phyloP scores from a whole-genome alignment of 1,140 invertebrate genomes.

The Drosophila sulfurigaster region DNA sequence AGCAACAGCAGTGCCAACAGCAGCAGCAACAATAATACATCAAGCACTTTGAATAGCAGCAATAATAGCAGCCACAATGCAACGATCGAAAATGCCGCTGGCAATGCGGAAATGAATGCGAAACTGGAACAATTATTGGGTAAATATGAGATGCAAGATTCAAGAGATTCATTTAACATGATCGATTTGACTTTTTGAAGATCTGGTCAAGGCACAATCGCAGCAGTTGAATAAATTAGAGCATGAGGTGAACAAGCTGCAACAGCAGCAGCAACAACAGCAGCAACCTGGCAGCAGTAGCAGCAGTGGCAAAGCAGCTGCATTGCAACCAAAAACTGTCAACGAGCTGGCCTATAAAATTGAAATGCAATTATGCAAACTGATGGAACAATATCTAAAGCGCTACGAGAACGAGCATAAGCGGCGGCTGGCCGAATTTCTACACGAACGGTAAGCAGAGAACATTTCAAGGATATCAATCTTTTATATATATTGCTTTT shows the following conservation, averaged over 20 bases:
- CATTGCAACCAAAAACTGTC: constrained; percentile 62
- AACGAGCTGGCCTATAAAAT: constrained; percentile 78
- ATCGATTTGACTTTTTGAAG: constrained; percentile 42
- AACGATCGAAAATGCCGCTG: constrained; percentile 26
- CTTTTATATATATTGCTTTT: not conserved
- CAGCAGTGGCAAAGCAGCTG: constrained; percentile 37
- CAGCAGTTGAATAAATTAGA: constrained; percentile 73
- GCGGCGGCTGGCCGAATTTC: constrained; percentile 69
- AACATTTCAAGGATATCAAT: not conserved
- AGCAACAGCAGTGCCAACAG: constrained; percentile 37
- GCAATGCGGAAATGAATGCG: constrained; percentile 56
- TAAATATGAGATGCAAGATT: constrained; percentile 24
- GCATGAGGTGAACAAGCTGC: constrained; percentile 63
- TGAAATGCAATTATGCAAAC: constrained; percentile 80
- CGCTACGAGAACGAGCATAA: constrained; percentile 85
- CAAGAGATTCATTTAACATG: not conserved
- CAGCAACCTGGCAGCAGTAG: constrained; percentile 24
- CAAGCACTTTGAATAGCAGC: constrained; percentile 51
- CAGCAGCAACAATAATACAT: constrained; percentile 51
- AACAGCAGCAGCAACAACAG: constrained; percentile 23
- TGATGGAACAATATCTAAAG: constrained; percentile 81
- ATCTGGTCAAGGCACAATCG: constrained; percentile 71
- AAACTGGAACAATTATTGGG: constrained; percentile 77
- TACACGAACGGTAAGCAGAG: constrained; percentile 61
- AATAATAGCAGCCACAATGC: constrained; percentile 49